Evolutionary conservation across 1,140 invertebrate species (phyloP).

Genomic region (Aporrectodea caliginosa): DNA sequence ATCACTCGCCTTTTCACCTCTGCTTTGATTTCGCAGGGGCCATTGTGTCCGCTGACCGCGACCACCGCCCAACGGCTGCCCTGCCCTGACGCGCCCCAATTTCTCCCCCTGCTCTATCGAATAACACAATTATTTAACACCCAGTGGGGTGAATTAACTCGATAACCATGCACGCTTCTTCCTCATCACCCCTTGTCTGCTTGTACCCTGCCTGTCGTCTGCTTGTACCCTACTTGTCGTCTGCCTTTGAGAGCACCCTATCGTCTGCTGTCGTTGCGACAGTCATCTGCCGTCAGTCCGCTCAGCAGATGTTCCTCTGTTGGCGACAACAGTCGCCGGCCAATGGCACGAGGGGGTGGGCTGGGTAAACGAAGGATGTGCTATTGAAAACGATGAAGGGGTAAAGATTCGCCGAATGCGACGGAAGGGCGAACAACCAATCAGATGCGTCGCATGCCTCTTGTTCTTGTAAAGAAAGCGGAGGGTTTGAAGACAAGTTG

Average conservation of each 20-base stretch:
- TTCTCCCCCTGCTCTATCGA: no score
- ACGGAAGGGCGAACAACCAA: background rate
- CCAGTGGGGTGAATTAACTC: background rate
- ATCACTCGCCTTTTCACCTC: background rate
- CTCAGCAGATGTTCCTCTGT: background rate
- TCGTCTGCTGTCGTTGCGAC: no score
- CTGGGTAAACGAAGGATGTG: background rate
- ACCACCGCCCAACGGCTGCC: no score
- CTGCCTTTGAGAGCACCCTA: background rate
- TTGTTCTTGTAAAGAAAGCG: no score
- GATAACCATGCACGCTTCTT: no score
- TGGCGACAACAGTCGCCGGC: background rate
- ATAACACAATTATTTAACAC: background rate
- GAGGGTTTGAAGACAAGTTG: no score
- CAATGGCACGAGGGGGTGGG: background rate
- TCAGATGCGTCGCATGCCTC: background rate
- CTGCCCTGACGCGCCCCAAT: no score
- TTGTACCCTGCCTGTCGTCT: no score
- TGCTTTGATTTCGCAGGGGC: no score
- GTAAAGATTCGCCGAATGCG: background rate
- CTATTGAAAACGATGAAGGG: background rate
- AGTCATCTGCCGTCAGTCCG: background rate
- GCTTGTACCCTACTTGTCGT: no score
- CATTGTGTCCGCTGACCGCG: no score
- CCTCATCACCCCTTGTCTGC: no score